Conservation (phyloP, 2,113 vertebrate species). For the Climacteris rufus region DNA sequence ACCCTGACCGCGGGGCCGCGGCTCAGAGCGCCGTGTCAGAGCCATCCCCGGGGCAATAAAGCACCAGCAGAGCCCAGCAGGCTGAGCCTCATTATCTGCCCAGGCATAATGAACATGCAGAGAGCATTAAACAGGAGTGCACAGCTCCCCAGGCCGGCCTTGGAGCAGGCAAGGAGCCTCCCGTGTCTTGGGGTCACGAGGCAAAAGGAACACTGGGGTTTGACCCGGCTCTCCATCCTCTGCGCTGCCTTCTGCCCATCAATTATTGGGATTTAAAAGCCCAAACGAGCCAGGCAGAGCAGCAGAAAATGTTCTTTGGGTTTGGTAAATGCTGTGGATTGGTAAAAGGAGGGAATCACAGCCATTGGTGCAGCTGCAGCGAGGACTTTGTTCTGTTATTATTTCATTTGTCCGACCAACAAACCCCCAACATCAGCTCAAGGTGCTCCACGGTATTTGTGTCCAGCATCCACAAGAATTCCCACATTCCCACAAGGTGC, state of each 20-base stretch:
- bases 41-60: constrained; percentile 1
- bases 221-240: not conserved
- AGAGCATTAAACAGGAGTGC: not conserved
- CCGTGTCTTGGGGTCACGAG: not conserved
- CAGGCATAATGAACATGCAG: constrained; percentile 1
- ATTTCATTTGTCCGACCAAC: not conserved
- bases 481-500: not conserved
- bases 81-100: constrained; percentile 1
- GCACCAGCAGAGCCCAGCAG: not conserved
- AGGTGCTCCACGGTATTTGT: not conserved
- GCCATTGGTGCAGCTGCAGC: fast-evolving
- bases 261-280: not conserved
- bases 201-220: not conserved
- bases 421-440: not conserved
- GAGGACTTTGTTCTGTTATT: not conserved
- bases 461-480: fast-evolving
- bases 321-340: not conserved
- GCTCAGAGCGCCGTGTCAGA: too few relatives aligned
- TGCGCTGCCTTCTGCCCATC: not conserved
- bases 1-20: too few relatives aligned
- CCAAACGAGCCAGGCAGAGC: not conserved
- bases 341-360: not conserved
- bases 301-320: not conserved
- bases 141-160: not conserved
- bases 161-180: not conserved